Percentiles rank a stretch among this genome's conserved stretches.
phyloP scores from a whole-genome alignment of 1,140 invertebrate species.

The Cydia fagiglandana region DNA sequence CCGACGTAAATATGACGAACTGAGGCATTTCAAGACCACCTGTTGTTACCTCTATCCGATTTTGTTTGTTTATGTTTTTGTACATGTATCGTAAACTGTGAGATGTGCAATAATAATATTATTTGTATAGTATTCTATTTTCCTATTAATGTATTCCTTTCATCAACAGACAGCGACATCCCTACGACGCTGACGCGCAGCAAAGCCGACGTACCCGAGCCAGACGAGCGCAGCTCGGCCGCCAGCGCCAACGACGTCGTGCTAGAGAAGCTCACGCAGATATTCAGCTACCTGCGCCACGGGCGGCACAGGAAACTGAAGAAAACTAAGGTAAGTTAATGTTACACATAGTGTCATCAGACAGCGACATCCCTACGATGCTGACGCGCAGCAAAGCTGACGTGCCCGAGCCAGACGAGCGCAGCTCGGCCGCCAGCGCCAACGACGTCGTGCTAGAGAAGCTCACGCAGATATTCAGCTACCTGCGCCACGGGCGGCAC shows the following conservation, averaged over 20 bases:
- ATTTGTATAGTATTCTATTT: no score
- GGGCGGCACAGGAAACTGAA: slow-evolving; percentile 90
- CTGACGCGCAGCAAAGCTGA: slow-evolving; percentile 97
- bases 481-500: slow-evolving; percentile 91
- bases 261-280: slow-evolving; percentile 98
- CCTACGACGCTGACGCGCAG: slow-evolving; percentile 97
- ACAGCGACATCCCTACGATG: slow-evolving; percentile 98
- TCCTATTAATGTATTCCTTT: no score
- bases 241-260: slow-evolving; percentile 97
- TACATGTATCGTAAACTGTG: no score
- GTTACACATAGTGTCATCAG: no score
- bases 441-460: slow-evolving; percentile 99
- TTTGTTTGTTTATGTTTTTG: no score
- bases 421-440: slow-evolving; percentile 90
- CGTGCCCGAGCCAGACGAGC: slow-evolving; percentile 84
- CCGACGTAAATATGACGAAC: no score
- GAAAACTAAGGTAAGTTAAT: no score
- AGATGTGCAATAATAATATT: no score
- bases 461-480: slow-evolving; percentile 97
- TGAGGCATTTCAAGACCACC: no score
- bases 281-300: slow-evolving; percentile 95
- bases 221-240: slow-evolving; percentile 82
- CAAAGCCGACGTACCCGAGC: slow-evolving; percentile 94
- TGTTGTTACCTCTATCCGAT: no score
- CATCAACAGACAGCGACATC: no score